A percentile compares a stretch with the other conserved stretches of the same genome.
phyloP scores from a whole-genome alignment of 2,113 vertebrate species.

The Eulemur rufifrons region DNA sequence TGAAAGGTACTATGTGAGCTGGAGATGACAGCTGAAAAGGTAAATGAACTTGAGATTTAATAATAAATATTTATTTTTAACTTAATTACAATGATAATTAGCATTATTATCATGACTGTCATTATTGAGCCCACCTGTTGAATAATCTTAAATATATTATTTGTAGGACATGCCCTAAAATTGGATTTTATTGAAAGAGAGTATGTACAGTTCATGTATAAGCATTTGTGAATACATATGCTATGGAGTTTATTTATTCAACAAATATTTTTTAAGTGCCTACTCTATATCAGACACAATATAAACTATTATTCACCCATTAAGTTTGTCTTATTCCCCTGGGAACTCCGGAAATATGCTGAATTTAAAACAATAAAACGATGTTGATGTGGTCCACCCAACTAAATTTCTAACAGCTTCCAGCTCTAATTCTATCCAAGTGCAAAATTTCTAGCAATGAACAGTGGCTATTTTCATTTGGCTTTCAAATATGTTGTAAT shows the following conservation, averaged over 20 bases:
- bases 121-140: background rate
- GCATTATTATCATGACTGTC: background rate
- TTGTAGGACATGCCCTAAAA: background rate
- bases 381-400: background rate
- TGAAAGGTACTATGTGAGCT: background rate
- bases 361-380: slow-evolving; percentile 24
- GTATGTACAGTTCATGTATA: background rate
- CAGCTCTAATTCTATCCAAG: background rate
- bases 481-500: background rate
- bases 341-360: background rate
- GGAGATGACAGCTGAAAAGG: background rate
- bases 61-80: background rate
- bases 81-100: background rate
- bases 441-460: background rate
- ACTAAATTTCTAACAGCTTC: slow-evolving; percentile 16
- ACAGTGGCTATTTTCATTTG: background rate
- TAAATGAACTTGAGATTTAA: background rate
- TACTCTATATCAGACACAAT: background rate
- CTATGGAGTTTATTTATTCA: background rate
- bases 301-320: background rate
- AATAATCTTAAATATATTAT: background rate
- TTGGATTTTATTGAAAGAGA: background rate
- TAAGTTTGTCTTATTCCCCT: background rate
- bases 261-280: background rate
- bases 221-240: background rate